Percentiles rank a stretch among this genome's conserved stretches.
Conservation (phyloP, 2,797 vertebrate species). For the Esox masquinongy region DNA sequence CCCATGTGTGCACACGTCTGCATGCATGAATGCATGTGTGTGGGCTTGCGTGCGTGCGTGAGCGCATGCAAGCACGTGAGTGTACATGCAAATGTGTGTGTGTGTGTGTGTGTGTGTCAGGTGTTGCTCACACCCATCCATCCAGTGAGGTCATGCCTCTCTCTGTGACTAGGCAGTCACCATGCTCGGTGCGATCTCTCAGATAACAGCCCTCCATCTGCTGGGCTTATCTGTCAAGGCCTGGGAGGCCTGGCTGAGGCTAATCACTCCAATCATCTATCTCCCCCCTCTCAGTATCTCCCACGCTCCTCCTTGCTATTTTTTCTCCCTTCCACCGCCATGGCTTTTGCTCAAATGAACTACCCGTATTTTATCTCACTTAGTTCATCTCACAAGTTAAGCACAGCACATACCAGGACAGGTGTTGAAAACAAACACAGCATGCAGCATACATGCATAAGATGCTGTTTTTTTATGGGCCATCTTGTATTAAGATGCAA, state of each 20-base stretch:
- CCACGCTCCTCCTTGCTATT: constrained; percentile 26
- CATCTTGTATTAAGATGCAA: constrained; percentile 2
- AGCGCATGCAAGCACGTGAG: constrained; percentile 44
- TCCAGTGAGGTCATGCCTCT: constrained; percentile 71
- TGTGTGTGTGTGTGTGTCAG: constrained; percentile 51
- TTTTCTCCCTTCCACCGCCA: constrained; percentile 35
- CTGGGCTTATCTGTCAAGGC: constrained; percentile 69
- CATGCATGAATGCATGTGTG: no score
- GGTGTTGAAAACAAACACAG: neutral
- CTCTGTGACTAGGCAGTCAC: constrained; percentile 62
- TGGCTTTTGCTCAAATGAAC: constrained; percentile 39
- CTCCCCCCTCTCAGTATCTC: constrained; percentile 49
- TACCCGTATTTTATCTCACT: constrained; percentile 56
- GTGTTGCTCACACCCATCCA: constrained; percentile 65
- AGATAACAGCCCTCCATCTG: constrained; percentile 80
- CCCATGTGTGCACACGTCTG: constrained; percentile 11
- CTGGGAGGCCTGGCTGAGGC: constrained; percentile 65
- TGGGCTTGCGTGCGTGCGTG: constrained; percentile 45
- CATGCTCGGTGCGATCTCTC: constrained; percentile 68
- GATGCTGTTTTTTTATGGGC: constrained; percentile 55
- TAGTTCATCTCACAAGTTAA: constrained; percentile 32
- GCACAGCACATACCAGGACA: constrained; percentile 1
- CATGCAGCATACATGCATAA: constrained; percentile 19
- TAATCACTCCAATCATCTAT: constrained; percentile 73
- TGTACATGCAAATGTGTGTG: constrained; percentile 37